Evolutionary conservation across 2,888 invertebrate species (phyloP), one percentile per base, ranked within the genome.

Genomic region (Neocrepidodera transversa): DNA sequence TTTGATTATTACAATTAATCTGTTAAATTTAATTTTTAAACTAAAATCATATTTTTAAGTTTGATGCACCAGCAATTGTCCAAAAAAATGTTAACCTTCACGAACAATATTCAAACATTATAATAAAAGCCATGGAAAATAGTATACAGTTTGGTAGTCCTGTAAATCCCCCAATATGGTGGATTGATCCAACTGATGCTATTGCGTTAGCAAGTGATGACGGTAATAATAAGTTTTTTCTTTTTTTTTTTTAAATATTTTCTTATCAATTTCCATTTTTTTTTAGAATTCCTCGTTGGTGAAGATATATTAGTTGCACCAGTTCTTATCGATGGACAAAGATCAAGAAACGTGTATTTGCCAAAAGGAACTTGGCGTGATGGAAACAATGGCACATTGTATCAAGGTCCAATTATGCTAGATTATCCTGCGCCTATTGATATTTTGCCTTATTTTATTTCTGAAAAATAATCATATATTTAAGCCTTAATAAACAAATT

Each of bases 121-220:
- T 93, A 57, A 81, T 85, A 65, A 77, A 81, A 1, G 85, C 86
- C 0, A 89, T 90, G 83, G 72, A 84, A 50, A 78, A 82, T 3
- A 83, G 87, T 0, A 83, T 86, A 0, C 66, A 70, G 1, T 81
- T 83, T 1, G 92, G 91, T 7, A 81, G 83, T 1, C 93, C 92
- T 0, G 86, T 92, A 10, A 91, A 92, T 78, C 82, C 89, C 1
- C 94, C 94, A 0, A 82, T 94, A 28, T 95, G 94, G 94, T 94
- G 93, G 93, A 74, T 89, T 0, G 89, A 87, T 68, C 92, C 93
- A 0, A 76, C 74, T 0, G 89, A 93, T 71, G 70, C 75, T 13
- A 81, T 82, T 14, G 88, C 92, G 0, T 79, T 83, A 11, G 71
- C 75, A 50, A 83, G 84, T 58, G 82, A 82, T 78, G 86, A 87